Evolutionary conservation across 2,113 vertebrate genomes (phyloP).

Genomic region (Leptobrachium ailaonicum): DNA sequence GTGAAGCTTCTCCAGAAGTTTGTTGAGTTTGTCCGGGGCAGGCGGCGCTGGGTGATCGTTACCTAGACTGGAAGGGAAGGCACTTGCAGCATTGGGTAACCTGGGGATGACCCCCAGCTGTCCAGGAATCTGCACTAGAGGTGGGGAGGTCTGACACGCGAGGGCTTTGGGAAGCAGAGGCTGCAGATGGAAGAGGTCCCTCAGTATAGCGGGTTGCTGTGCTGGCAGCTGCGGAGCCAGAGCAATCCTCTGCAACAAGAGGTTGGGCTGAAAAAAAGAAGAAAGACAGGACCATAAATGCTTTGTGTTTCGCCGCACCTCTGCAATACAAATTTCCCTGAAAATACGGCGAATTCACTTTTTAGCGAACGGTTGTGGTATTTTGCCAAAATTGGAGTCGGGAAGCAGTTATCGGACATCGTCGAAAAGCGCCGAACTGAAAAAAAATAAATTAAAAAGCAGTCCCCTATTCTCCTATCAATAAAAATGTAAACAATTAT

Average conservation of each 20-base stretch:
- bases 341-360: too few relatives aligned
- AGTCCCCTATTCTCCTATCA: too few relatives aligned
- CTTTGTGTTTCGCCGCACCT: too few relatives aligned
- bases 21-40: constrained; percentile 79
- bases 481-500: too few relatives aligned
- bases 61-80: constrained; percentile 65
- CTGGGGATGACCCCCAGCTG: constrained; percentile 58
- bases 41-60: constrained; percentile 60
- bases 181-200: not conserved
- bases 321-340: too few relatives aligned
- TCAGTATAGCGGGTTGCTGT: not conserved
- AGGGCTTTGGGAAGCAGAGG: constrained; percentile 61
- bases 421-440: too few relatives aligned
- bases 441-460: too few relatives aligned
- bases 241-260: constrained; percentile 36
- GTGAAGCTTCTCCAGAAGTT: constrained; percentile 83
- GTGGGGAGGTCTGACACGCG: constrained; percentile 62
- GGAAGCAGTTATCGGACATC: too few relatives aligned
- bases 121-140: constrained; percentile 62
- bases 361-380: too few relatives aligned
- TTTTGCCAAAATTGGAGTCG: too few relatives aligned
- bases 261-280: constrained; percentile 12
- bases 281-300: too few relatives aligned
- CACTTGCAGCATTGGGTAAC: constrained; percentile 53
- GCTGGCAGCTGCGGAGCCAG: constrained; percentile 1